A percentile compares a stretch with the other conserved stretches of the same genome.
phyloP scores from a whole-genome alignment of 1,140 invertebrate genomes.

The Brevipalpus yothersi region DNA sequence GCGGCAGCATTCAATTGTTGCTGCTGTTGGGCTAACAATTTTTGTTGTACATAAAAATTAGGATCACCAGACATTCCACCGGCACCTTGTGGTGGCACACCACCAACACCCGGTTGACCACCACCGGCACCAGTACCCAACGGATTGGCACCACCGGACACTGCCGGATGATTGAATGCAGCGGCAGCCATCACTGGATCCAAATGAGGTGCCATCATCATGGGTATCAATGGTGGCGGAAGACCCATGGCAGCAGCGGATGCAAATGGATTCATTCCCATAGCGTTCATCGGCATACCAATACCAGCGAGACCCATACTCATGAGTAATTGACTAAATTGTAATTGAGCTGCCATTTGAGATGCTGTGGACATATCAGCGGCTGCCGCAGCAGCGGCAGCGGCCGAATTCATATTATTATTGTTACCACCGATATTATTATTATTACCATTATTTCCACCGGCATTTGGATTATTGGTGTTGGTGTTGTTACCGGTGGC shows the following conservation, averaged over 20 bases:
- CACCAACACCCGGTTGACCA: conserved; percentile 21
- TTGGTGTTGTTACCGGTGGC: background rate
- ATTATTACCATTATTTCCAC: background rate
- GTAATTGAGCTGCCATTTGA: conserved; percentile 39
- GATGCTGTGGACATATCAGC: conserved; percentile 43
- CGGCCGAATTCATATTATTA: background rate
- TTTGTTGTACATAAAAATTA: conserved; percentile 13
- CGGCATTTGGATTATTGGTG: background rate
- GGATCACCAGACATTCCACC: conserved; percentile 16
- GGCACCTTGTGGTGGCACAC: conserved; percentile 17
- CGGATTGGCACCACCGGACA: conserved; percentile 1
- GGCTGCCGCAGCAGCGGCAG: background rate
- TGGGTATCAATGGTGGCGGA: conserved; percentile 56
- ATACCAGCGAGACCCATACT: conserved; percentile 33
- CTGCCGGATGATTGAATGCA: conserved; percentile 12
- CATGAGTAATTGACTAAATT: conserved; percentile 54
- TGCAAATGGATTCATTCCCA: conserved; percentile 46
- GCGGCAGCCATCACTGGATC: conserved; percentile 16
- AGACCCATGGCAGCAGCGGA: conserved; percentile 52
- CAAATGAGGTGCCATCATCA: conserved; percentile 50
- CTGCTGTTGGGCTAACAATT: conserved; percentile 23
- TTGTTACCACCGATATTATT: background rate
- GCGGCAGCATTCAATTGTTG: conserved; percentile 25
- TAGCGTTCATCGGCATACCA: conserved; percentile 33
- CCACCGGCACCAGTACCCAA: conserved; percentile 4